Evolutionary conservation across 2,113 vertebrate species (phyloP).

Genomic region (Tetraodon nigroviridis): DNA sequence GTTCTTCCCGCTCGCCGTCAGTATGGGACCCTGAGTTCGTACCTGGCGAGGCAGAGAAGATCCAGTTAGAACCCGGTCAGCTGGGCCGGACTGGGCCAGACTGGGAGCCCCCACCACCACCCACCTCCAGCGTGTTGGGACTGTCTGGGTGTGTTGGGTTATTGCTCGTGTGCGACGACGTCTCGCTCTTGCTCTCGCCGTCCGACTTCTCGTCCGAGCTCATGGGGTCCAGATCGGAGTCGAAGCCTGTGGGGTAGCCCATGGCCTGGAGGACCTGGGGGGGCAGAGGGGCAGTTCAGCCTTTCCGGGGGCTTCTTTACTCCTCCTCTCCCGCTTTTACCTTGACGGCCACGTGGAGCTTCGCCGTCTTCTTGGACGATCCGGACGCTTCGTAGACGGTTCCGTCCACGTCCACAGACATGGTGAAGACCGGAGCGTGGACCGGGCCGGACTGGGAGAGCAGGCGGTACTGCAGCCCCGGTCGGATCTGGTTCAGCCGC

Average conservation of each 20-base stretch:
- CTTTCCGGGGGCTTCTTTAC: background rate
- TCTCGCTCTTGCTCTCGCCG: constrained; percentile 93
- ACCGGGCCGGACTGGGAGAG: constrained; percentile 98
- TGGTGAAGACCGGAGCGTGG: constrained; percentile 98
- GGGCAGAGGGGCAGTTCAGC: constrained; percentile 34
- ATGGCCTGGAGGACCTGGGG: constrained; percentile 93
- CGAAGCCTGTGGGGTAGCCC: constrained; percentile 97
- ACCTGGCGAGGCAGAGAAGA: constrained; percentile 69
- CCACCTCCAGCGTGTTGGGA: constrained; percentile 95
- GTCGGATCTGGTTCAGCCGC: constrained; percentile 98
- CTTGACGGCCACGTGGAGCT: constrained; percentile 98
- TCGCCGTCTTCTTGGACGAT: constrained; percentile 98
- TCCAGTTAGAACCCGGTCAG: background rate
- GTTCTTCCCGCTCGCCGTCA: constrained; percentile 98
- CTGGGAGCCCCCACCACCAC: background rate
- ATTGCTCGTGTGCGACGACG: constrained; percentile 93
- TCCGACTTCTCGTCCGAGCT: constrained; percentile 98
- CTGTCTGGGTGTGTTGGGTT: constrained; percentile 90
- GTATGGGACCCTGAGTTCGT: constrained; percentile 99
- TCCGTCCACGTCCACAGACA: constrained; percentile 97
- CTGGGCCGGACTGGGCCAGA: too few relatives aligned
- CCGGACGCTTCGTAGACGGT: constrained; percentile 94
- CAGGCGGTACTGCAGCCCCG: constrained; percentile 97
- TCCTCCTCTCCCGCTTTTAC: constrained; percentile 58
- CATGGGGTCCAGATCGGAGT: constrained; percentile 92